Evolutionary conservation across 2,113 vertebrate genomes (phyloP).

Genomic region (Edolisoma coerulescens): DNA sequence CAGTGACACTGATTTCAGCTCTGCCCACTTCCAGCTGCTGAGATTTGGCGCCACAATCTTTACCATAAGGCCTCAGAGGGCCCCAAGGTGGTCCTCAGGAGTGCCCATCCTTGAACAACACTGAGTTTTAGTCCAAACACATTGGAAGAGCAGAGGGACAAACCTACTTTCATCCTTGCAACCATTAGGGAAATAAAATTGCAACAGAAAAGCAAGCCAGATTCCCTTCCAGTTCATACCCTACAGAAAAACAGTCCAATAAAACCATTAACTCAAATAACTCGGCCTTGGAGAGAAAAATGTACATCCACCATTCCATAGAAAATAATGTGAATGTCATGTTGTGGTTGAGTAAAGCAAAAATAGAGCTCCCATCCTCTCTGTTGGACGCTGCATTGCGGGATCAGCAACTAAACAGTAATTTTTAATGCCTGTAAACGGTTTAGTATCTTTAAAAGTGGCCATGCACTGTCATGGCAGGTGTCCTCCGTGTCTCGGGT

Average conservation of each 20-base stretch:
- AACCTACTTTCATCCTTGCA: neutral
- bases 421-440: neutral
- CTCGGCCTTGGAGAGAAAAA: neutral
- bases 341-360: neutral
- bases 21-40: neutral
- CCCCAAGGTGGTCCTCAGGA: neutral
- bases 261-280: neutral
- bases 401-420: neutral
- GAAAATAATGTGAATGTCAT: neutral
- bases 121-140: neutral
- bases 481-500: neutral
- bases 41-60: neutral
- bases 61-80: fast-evolving
- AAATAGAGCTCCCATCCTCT: neutral
- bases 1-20: neutral
- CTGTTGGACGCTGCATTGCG: neutral
- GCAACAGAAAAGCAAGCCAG: neutral
- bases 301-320: neutral
- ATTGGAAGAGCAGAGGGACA: neutral
- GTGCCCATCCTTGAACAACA: neutral
- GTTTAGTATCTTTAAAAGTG: neutral
- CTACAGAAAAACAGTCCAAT: neutral
- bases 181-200: neutral
- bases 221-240: neutral
- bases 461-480: fast-evolving